Evolutionary conservation across 1,140 invertebrate genomes (phyloP).

Genomic region (Prorops nasuta): DNA sequence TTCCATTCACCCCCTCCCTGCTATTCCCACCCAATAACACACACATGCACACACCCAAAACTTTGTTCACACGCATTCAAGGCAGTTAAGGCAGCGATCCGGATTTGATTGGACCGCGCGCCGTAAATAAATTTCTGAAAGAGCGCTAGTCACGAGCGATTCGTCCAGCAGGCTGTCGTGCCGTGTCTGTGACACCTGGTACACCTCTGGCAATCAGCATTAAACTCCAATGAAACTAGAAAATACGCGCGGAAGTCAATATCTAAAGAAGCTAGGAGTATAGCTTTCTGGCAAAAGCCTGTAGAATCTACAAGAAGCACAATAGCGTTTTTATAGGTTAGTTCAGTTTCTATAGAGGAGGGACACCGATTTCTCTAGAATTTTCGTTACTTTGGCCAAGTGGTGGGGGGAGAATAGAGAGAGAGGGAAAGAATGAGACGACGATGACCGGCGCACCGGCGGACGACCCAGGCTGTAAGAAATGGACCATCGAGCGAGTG

Average conservation of each 20-base stretch:
- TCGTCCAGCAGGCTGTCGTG: not conserved
- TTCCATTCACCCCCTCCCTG: slow-evolving; percentile 9
- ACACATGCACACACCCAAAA: slow-evolving; percentile 8
- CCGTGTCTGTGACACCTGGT: slow-evolving; percentile 14
- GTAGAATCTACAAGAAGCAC: slow-evolving; percentile 14
- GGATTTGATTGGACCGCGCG: not conserved
- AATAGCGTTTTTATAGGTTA: slow-evolving; percentile 10
- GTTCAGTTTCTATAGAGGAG: not conserved
- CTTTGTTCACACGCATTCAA: slow-evolving; percentile 12
- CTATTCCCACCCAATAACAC: too few species aligned
- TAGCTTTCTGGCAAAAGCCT: too few species aligned
- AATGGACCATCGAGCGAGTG: slow-evolving; percentile 12
- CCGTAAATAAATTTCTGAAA: slow-evolving; percentile 17
- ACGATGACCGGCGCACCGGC: slow-evolving; percentile 5
- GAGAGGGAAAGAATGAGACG: too few species aligned
- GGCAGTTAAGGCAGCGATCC: slow-evolving; percentile 5
- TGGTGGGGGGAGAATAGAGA: too few species aligned
- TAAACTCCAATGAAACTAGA: slow-evolving; percentile 22
- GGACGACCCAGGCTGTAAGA: slow-evolving; percentile 10
- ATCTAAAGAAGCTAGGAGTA: not conserved
- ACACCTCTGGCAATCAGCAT: slow-evolving; percentile 17
- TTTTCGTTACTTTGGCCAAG: slow-evolving; percentile 21
- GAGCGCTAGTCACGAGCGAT: slow-evolving; percentile 7
- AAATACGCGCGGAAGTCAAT: slow-evolving; percentile 14
- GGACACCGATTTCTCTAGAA: slow-evolving; percentile 17